Base-by-base conservation (phyloP, 2,888 invertebrate genomes). In the Heliconius hortense region DNA sequence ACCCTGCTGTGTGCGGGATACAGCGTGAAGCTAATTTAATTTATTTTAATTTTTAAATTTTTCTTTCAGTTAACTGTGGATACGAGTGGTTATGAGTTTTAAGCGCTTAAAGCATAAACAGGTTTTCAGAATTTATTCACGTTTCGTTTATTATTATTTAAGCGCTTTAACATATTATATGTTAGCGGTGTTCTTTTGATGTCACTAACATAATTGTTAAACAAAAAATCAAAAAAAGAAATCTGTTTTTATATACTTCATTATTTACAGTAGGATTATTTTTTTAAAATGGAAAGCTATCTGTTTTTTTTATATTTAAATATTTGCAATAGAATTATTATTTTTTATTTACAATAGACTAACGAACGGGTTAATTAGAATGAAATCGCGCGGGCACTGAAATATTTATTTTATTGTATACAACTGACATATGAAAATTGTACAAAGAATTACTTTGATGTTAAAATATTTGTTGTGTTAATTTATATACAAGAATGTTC, bases 341-440 rank as follows among this genome's bases (percentile, higher is more conserved):
- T 35, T 35, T 24, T 24, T 43, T 7, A 7, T 43, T 64, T 15
- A 39, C 64, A 64, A 39, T 39, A 64, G 13, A 35, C 35, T 64
- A 64, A 39, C 64, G 39, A 64, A 39, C 39, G 64, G 39, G 64
- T 39, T 39, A 64, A 64, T 64, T 64, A 64, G 39, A 64, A 64
- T 64, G 24, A 64, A 64, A 64, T 64, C 39, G 35, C 64, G 64
- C 64, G n/a, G 64, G 35, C 39, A 39, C 35, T 39, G 35, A n/a
- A 39, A 64, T 64, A 64, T 64, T 64, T 64, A 64, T 35, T 64
- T 64, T 64, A 64, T 64, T 64, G 64, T 64, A 64, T 39, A 64
- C 35, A 39, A 64, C 64, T 64, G 39, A 35, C 64, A 39, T 64
- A 64, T 39, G 35, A 64, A 64, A 64, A 39, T 1, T 39, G 11